These are phyloP conservation scores for Toxostoma redivivum DNA, from an alignment of 2,113 vertebrate species.

Conservation along the genomic window DNA sequence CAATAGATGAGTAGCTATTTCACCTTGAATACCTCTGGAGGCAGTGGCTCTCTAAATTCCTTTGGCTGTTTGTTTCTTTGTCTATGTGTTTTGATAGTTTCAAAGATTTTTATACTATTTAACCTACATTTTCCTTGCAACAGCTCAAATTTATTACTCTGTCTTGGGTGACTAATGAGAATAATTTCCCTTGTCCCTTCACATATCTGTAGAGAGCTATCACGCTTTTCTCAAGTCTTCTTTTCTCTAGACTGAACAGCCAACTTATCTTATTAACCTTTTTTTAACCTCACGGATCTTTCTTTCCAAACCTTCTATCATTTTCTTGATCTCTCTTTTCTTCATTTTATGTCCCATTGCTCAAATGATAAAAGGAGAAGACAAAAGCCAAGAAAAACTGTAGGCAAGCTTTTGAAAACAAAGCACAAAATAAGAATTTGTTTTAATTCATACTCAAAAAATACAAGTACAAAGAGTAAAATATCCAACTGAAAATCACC, in stretches of 20 bases:
- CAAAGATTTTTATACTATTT: constrained; percentile 31
- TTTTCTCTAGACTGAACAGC: constrained; percentile 42
- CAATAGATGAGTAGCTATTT: neutral
- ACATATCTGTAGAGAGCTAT: constrained; percentile 41
- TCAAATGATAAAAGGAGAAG: constrained; percentile 23
- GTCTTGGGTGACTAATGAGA: constrained; percentile 60
- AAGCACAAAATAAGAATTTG: constrained; percentile 57
- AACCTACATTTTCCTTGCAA: constrained; percentile 41
- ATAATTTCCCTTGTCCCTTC: constrained; percentile 61
- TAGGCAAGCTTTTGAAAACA: constrained; percentile 64
- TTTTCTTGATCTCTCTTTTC: constrained; percentile 51
- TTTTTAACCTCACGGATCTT: neutral
- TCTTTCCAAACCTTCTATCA: constrained; percentile 43
- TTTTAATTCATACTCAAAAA: constrained; percentile 52
- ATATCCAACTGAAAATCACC: constrained; percentile 49
- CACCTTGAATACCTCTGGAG: neutral
- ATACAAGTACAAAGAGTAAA: constrained; percentile 41
- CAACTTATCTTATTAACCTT: constrained; percentile 59
- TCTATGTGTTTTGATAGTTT: neutral
- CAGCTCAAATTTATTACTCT: constrained; percentile 46
- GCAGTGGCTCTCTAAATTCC: neutral
- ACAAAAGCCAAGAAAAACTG: constrained; percentile 45
- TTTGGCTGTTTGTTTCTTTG: constrained; percentile 24
- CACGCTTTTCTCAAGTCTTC: constrained; percentile 29
- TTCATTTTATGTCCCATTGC: constrained; percentile 27